Evolutionary conservation across 2,797 vertebrate species (phyloP), one percentile per base, ranked within the genome.

Genomic region (Xyrichtys novacula): DNA sequence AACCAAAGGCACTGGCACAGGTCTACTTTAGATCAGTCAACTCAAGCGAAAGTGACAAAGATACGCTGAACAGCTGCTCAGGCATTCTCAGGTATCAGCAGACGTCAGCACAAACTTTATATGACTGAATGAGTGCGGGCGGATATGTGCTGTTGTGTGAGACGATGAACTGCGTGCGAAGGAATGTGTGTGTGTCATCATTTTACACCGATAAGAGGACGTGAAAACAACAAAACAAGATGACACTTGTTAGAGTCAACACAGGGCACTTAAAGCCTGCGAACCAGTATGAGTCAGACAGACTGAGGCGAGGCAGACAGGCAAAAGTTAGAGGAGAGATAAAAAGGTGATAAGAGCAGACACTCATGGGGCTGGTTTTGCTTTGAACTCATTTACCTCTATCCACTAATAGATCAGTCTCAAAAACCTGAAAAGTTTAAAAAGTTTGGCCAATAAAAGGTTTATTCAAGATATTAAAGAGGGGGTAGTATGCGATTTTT

Each of bases 161-260:
- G 6, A 46, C 0, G 22, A 56, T 69, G 64, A 86, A 61, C 64
- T 47, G 47, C 57, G 19, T 6, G 0, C 11, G 15, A 39, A 74
- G 74, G 84, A 85, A 84, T 86, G 74, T 15, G 40, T 26, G 40
- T 52, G 65, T 74, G 58, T 71, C 65, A 73, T 40, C 1, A n/a
- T 44, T 84, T 78, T 39, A 55, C 60, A 19, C 74, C 2, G 78
- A 85, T 85, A 87, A 81, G 81, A 54, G 54, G 54, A 71, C 76
- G 64, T 38, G 31, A 83, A 83, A 79, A 70, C 63, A 80, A 63
- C 65, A 71, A 56, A 65, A 85, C 83, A 85, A 49, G 85, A 88
- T 81, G 81, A 84, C 80, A 83, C 84, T 79, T 76, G 79, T 84
- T 55, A 26, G 38, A 77, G 48, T 80, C 68, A 72, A 80, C 54